Base-by-base conservation (phyloP, 2,888 invertebrate genomes). In the Eupeodes latifasciatus region DNA sequence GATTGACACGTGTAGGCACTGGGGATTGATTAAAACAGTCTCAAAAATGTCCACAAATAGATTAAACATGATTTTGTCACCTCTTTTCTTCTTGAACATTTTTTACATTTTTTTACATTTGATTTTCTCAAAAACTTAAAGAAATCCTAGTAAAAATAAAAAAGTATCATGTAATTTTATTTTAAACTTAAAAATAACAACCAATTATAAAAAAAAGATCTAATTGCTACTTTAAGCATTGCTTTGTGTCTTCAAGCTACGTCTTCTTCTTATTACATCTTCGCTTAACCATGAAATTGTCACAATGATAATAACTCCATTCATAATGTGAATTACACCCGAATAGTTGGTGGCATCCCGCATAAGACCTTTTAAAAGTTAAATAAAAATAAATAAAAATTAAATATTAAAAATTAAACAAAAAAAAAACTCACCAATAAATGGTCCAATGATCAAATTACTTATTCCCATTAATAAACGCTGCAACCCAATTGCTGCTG, bases 401-500 rank as follows among this genome's bases (percentile, higher is more conserved):
- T 4, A 27, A 44, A n/a, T 19, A 61, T 19, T 16, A 51, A 40
- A 9, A 9, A 4, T 36, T 5, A 4, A 5, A n/a, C n/a, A 12
- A 34, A 11, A 27, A 27, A 1, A 1, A 34, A 34, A 91, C 94
- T 94, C 92, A 96, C 96, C 96, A 72, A 96, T 95, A 80, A 96
- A 87, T 16, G 96, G 96, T 72, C 96, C 96, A 78, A 96, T 92
- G 0, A 93, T 88, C 55, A 96, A 92, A 67, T 95, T 96, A 5
- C 95, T 94, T 11, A 96, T 92, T 27, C 96, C 96, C 90, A 96
- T 95, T 78, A 95, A 95, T 0, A 96, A 93, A 40, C 96, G 92
- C 91, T 96, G 96, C 40, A 96, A 93, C 0, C 96, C 96, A 3
- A 96, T 94, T 0, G 96, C 96, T 14, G 96, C 96, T 0, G 96